Evolutionary conservation across 2,113 vertebrate genomes (phyloP), one percentile per base, ranked within the genome.

Genomic region (Chinchilla lanigera): DNA sequence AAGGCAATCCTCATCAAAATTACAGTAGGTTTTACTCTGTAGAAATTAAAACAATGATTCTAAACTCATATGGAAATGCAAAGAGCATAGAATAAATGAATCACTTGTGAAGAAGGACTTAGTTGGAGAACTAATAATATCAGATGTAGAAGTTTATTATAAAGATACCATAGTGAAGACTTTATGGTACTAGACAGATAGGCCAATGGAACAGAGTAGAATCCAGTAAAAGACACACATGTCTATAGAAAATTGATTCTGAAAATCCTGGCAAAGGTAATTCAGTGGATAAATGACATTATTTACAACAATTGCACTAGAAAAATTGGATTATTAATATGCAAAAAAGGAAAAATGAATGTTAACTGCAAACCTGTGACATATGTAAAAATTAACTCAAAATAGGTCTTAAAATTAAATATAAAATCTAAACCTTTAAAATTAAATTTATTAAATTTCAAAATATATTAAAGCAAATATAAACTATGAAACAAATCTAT

Each of bases 31-130:
- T 54, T 83, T 47, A 56, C 63, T 78, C 83, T 83, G 7, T 44
- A 77, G 50, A 94, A 87, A 82, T 60, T 58, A 19, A 35, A 86
- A 86, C 73, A 86, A 22, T 86, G 12, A 94, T 88, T 86, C 13
- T 77, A 88, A 92, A 91, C 52, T 85, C 52, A 38, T 61, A 52
- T 73, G 26, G 20, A 83, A 75, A 41, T 52, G 17, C 24, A 82
- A 61, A 54, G 8, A 20, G 30, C 28, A 41, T 52, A 35, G 11
- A 19, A 87, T 17, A 38, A 33, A 22, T 38, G 41, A 61, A 89
- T 89, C 13, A 75, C 28, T 44, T 83, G 50, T 73, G 26, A 73
- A 56, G 35, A 65, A 56, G 6, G 9, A 65, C 20, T 71, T 52
- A 91, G 30, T 11, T 82, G 41, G 30, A 86, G 16, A 80, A 69